Evolutionary conservation across 2,797 vertebrate species (phyloP), one percentile per base, ranked within the genome.

Genomic region (Pangasius djambal): DNA sequence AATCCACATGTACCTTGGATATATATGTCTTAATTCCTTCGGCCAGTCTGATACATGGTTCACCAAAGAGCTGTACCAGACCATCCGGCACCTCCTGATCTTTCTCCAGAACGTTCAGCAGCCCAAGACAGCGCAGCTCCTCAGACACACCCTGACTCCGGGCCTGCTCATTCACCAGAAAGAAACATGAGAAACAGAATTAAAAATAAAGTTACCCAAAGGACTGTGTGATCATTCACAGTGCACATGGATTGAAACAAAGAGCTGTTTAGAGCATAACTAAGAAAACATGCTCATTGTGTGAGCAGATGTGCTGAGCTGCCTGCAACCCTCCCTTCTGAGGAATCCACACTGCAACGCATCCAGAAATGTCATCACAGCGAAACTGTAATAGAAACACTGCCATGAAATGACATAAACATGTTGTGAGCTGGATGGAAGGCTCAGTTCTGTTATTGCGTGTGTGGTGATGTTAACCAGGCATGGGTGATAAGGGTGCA

Each of bases 41-140:
- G 44, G 94, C 94, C 90, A 97, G 91, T 90, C 93, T 94, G 88
- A 96, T 93, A 90, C 95, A 96, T 1, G 95, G 92, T 88, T 95
- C 94, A 87, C 93, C 90, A 83, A 92, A 93, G 84, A 95, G 90
- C 74, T 91, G 90, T 4, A 91, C 84, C 63, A 92, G 90, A 67
- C 89, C 89, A 57, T 88, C 94, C 2, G 92, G 92, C 16, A 92
- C 88, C 72, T 92, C 90, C 90, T 93, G 90, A 34, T 93, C 90
- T 83, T 92, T 92, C 61, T 93, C 93, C 89, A 96, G 91, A 84
- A 91, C 92, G 0, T 93, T 94, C 88, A 96, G 91, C 5, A 92
- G 90, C 72, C 94, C 92, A 88, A 96, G 92, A 52, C 95, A 96
- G 1, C 93, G 93, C 89, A 96, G 90, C 88, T 96, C 95, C 93